Evolutionary conservation across 2,113 vertebrate genomes (phyloP), one percentile per base, ranked within the genome.

Genomic region (Ia io): DNA sequence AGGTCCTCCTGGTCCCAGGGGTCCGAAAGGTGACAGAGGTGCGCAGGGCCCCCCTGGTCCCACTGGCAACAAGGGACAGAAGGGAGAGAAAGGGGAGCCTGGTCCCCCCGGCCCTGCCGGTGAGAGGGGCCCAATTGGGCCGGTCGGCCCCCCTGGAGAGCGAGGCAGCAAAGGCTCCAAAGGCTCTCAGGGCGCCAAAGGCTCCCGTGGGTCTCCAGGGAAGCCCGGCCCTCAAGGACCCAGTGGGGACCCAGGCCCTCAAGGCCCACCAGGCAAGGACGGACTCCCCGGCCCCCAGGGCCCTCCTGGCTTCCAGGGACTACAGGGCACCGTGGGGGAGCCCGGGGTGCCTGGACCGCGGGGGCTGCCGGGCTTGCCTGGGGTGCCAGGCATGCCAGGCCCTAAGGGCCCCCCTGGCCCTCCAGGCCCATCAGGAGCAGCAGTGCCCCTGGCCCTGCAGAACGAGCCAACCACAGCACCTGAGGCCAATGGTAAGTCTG

Each of bases 1-100:
- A 99, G 99, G 99, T 87, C 99, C 99, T 92, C 99, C 99, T 91
- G 99, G 99, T 96, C 99, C 99, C 69, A 99, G 99, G 96, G 99
- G 99, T 77, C 97, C 99, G 28, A 99, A 99, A 98, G 99, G 99
- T 86, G 99, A 99, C 97, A 99, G 98, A 98, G 99, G 99, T 56
- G 97, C 98, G 92, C 98, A 98, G 95, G 99, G 99, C 92, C 98
- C 98, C 74, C 85, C 98, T 93, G 99, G 99, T 51, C 98, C 98
- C 0, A n/a, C 98, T 88, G 99, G 99, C 51, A 98, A 98, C 96
- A 99, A 99, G 95, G 99, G 99, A 95, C 99, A 99, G 88, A 99
- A 98, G 98, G 99, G 99, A 95, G 99, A 99, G 53, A 99, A 98
- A 92, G 99, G 99, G 96, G 98, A 98, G 84, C 96, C 98, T 0